phyloP scores from a whole-genome alignment of 2,113 vertebrate genomes.

The Rynchops niger region DNA sequence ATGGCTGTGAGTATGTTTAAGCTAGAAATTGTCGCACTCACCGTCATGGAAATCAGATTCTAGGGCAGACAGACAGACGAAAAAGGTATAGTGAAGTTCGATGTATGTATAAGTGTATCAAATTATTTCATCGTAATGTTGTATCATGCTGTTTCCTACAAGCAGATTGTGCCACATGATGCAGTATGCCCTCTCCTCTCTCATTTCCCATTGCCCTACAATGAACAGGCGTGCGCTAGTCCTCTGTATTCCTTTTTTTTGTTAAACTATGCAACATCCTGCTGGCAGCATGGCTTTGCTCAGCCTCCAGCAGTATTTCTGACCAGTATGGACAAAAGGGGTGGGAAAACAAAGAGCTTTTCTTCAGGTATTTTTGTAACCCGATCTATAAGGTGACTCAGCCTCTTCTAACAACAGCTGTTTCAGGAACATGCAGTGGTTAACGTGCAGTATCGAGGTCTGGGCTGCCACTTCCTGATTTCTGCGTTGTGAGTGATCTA shows the following conservation, averaged over 20 bases:
- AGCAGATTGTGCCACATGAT: neutral
- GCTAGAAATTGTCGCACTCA: neutral
- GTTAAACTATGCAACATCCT: neutral
- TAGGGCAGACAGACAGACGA: neutral
- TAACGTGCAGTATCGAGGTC: neutral
- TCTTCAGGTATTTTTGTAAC: conserved; percentile 55
- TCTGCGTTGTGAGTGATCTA: neutral
- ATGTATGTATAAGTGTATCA: neutral
- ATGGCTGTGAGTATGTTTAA: neutral
- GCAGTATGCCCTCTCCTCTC: neutral
- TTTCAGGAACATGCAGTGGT: neutral
- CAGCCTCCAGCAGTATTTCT: neutral
- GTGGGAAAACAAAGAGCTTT: conserved; percentile 55
- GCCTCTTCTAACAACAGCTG: conserved; percentile 20
- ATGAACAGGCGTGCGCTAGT: neutral
- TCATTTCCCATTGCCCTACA: neutral
- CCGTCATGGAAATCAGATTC: neutral
- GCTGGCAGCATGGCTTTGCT: neutral
- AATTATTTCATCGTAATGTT: neutral
- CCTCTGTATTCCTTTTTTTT: neutral
- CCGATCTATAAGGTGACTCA: conserved; percentile 58
- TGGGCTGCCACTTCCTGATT: conserved; percentile 43
- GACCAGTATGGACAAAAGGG: conserved; percentile 31
- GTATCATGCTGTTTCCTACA: neutral
- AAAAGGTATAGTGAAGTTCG: neutral